Conservation (phyloP, 1,140 invertebrate species). For the Chelonus insularis region DNA sequence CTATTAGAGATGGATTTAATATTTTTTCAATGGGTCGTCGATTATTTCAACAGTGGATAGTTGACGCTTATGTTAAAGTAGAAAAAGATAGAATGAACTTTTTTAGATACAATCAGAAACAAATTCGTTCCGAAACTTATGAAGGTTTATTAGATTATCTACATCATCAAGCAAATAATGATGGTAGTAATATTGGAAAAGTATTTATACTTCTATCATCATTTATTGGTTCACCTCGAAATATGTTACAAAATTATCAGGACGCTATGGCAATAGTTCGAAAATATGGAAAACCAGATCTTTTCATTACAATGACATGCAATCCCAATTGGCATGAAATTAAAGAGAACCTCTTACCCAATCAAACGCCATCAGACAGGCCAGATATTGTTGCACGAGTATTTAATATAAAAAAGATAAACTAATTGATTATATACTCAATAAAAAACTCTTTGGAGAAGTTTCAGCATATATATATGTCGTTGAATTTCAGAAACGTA, state of each 20-base stretch:
- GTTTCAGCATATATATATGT: neutral
- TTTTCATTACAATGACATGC: neutral
- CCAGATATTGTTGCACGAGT: slow-evolving; percentile 36
- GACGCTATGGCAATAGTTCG: slow-evolving; percentile 55
- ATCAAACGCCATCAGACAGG: slow-evolving; percentile 43
- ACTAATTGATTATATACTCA: slow-evolving; percentile 6
- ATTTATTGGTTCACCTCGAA: slow-evolving; percentile 45
- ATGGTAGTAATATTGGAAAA: slow-evolving; percentile 23
- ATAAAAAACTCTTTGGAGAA: slow-evolving; percentile 13
- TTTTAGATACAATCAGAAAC: slow-evolving; percentile 3
- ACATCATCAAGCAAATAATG: neutral
- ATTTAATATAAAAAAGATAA: slow-evolving; percentile 20
- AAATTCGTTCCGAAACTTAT: slow-evolving; percentile 13
- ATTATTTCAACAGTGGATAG: slow-evolving; percentile 21
- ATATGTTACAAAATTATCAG: slow-evolving; percentile 54
- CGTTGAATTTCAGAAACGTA: slow-evolving; percentile 14
- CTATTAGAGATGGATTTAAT: slow-evolving; percentile 13
- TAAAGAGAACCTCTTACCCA: slow-evolving; percentile 42
- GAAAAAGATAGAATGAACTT: slow-evolving; percentile 19
- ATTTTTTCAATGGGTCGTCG: neutral
- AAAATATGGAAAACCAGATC: slow-evolving; percentile 53
- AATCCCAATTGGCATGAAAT: slow-evolving; percentile 46
- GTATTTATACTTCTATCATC: slow-evolving; percentile 45
- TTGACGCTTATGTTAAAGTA: slow-evolving; percentile 20
- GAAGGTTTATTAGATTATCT: slow-evolving; percentile 12